Evolutionary conservation across 2,113 vertebrate genomes (phyloP), one percentile per base, ranked within the genome.

Genomic region (Hemiprocne comata): DNA sequence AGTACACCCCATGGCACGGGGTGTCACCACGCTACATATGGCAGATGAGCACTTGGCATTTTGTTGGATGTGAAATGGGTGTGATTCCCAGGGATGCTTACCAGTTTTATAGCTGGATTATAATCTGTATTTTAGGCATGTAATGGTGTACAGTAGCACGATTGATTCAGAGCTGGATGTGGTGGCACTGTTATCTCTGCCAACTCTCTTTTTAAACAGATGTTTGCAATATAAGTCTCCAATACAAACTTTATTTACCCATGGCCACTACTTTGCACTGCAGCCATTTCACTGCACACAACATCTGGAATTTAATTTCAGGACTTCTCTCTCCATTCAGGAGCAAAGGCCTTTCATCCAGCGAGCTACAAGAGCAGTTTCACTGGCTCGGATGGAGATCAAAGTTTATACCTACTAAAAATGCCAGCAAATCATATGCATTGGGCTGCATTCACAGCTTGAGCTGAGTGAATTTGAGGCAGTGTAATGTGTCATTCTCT

Each of bases 321-420:
- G 69, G 48, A 46, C 25, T 31, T 81, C 42, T 46, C 40, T 81
- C 42, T 46, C 40, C 42, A 17, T 13, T 70, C 54, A 65, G 23
- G 10, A 92, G 17, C 40, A 69, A 69, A 91, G 42, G 23, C 50
- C 54, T 90, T 78, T 86, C 40, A 42, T 46, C 58, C 83, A 86
- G 33, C 2, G 8, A 94, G 65, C 26, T 65, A 29, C 46, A 53
- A 1, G 1, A 92, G 31, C 24, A 1, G 25, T 90, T 93, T 72
- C 53, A 16, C 40, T 75, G 76, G 33, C 85, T 92, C 10, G 1
- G 61, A 64, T 28, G 36, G 61, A 90, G 69, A 84, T 42, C 40
- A 54, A 82, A 75, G 31, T 72, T 83, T 94, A 23, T 89, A 92
- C 80, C 61, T 72, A 78, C 95, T 76, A 88, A 85, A 94, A 93